Evolutionary conservation across 2,113 vertebrate genomes (phyloP).

Genomic region (Peromyscus polionotus): DNA sequence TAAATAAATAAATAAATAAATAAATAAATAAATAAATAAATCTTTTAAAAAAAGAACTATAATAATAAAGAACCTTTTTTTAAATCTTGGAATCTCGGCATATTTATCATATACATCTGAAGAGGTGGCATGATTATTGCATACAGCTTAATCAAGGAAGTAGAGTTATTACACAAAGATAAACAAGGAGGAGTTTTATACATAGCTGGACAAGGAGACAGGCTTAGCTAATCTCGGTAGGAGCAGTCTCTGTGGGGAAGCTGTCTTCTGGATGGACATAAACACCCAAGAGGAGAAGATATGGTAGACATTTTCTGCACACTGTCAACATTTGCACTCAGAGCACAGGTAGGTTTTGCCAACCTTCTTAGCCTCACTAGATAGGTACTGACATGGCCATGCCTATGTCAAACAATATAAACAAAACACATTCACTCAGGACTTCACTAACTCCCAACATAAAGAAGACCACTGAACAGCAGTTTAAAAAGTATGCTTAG

Average conservation of each 20-base stretch:
- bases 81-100: not conserved
- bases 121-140: not conserved
- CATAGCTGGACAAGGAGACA: not conserved
- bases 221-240: not conserved
- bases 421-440: not conserved
- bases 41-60: not conserved
- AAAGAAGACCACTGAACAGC: not conserved
- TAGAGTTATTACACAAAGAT: not conserved
- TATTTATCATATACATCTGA: not conserved
- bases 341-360: not conserved
- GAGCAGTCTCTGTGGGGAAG: not conserved
- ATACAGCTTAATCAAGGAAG: not conserved
- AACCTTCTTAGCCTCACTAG: not conserved
- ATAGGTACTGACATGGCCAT: not conserved
- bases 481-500: not conserved
- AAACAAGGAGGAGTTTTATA: not conserved
- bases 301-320: not conserved
- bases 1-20: too few species aligned
- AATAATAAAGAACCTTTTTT: slow-evolving; percentile 1
- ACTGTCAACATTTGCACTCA: not conserved
- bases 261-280: not conserved
- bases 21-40: too few species aligned
- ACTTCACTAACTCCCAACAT: not conserved
- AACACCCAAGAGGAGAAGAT: not conserved
- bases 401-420: not conserved